Base-by-base conservation (phyloP, 92 coral and sea anemone genomes). In the Meandrina meandrites region DNA sequence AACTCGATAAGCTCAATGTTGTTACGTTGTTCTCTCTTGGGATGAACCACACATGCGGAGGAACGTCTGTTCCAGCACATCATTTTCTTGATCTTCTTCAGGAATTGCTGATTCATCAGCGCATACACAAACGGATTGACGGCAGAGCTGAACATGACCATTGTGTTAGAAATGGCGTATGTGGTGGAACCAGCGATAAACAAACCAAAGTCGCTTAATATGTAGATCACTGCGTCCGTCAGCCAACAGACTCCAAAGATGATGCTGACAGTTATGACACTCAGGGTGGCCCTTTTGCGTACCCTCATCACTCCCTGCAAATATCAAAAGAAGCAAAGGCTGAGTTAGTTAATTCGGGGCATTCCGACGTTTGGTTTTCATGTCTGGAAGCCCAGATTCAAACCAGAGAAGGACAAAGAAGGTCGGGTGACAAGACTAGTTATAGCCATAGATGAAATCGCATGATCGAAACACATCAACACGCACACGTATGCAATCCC, bases 41-140 rank as follows among this genome's bases (percentile, higher is more conserved):
- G 6, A 6, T 40, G 45, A 40, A 6, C 45, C 45, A 40, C 45
- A 6, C 45, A 6, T 40, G 45, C 6, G 6, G 45, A 40, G 3
- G 45, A 6, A 40, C 45, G 45, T 40, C 3, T 40, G 45, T 2
- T n/a, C n/a, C n/a, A 40, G 45, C 45, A 40, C 45, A 40, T 40
- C 80, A 76, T 76, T 42, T 5, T 45, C 58, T 76, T 76, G 34
- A 76, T 48, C 60, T 76, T 76, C 30, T 24, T 28, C 34, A 58
- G 19, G 30, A 76, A 76, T 78, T 64, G 37, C 35, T 56, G 70
- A 68, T 28, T 78, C 35, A 78, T 31, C 68, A 78, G 45, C 12
- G 67, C 68, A 50, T 78, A 78, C 3, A 60, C 70, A 53, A 51
- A 78, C 19, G 82, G 81, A 34, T 78, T 78, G 82, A 51, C 48